These are phyloP conservation scores for Athalia cordata DNA, from an alignment of 2,888 invertebrate species.

Conservation along the genomic window DNA sequence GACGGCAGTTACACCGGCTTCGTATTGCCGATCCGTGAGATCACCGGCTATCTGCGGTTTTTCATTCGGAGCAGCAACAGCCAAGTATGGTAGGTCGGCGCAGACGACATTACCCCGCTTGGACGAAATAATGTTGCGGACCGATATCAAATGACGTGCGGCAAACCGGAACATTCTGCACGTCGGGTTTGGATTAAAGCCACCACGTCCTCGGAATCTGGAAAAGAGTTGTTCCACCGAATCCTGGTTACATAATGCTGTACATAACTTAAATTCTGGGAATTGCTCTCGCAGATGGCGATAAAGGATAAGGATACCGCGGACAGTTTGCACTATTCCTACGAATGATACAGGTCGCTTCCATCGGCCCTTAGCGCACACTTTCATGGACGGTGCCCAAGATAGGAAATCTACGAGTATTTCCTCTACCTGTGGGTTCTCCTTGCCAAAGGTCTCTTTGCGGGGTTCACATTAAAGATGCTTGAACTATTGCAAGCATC, in stretches of 20 bases:
- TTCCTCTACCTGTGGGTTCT: background rate
- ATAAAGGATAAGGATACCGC: slow-evolving; percentile 47
- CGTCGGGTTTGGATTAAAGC: slow-evolving; percentile 53
- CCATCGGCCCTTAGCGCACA: no score
- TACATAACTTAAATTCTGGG: slow-evolving; percentile 48
- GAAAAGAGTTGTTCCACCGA: slow-evolving; percentile 52
- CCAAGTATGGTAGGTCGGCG: slow-evolving; percentile 30
- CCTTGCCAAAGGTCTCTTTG: slow-evolving; percentile 45
- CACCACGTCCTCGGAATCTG: slow-evolving; percentile 51
- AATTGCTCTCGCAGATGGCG: slow-evolving; percentile 24
- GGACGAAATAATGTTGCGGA: slow-evolving; percentile 46
- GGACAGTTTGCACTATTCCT: background rate
- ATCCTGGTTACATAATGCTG: slow-evolving; percentile 50
- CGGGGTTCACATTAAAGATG: background rate
- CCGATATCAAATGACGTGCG: slow-evolving; percentile 49
- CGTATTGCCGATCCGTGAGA: background rate
- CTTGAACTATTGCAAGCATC: background rate
- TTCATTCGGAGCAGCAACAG: background rate
- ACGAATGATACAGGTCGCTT: no score
- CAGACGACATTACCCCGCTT: slow-evolving; percentile 48
- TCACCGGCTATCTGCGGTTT: background rate
- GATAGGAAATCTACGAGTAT: no score
- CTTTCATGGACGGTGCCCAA: no score
- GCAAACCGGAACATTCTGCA: slow-evolving; percentile 48
- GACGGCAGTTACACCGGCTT: background rate